Conservation (phyloP, 2,113 vertebrate genomes). For the Picathartes gymnocephalus region DNA sequence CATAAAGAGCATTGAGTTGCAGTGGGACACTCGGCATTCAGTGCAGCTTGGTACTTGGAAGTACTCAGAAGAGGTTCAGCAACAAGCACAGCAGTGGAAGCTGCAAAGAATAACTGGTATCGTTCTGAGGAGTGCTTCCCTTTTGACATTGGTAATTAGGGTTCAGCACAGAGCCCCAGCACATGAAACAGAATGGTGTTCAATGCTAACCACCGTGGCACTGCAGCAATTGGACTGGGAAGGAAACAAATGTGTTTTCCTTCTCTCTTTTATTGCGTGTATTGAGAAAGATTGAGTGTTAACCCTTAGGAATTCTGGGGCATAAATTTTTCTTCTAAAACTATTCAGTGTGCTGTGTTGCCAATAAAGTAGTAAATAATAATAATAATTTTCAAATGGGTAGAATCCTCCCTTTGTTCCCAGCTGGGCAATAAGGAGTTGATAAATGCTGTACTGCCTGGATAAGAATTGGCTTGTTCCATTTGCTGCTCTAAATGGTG, state of each 20-base stretch:
- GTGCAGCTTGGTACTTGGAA: neutral
- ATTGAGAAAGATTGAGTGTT: slow-evolving; percentile 18
- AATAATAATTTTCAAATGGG: slow-evolving; percentile 57
- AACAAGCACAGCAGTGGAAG: neutral
- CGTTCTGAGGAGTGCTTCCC: neutral
- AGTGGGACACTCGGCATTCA: neutral
- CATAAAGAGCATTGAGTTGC: neutral
- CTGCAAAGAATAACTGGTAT: neutral
- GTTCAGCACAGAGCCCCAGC: neutral
- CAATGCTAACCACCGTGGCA: neutral
- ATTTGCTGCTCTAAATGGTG: slow-evolving; percentile 41
- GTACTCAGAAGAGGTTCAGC: neutral
- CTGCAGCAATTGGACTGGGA: neutral
- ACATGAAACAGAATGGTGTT: neutral
- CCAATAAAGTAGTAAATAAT: slow-evolving; percentile 54
- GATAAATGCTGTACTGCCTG: slow-evolving; percentile 35
- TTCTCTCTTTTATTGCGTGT: slow-evolving; percentile 21
- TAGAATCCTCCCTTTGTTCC: slow-evolving; percentile 36
- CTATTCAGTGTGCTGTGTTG: slow-evolving; percentile 13
- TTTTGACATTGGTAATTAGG: neutral
- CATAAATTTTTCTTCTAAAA: slow-evolving; percentile 31
- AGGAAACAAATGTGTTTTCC: slow-evolving; percentile 11
- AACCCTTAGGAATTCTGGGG: slow-evolving; percentile 34
- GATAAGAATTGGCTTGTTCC: slow-evolving; percentile 34
- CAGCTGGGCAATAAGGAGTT: slow-evolving; percentile 34